Conservation (phyloP, 2,113 vertebrate species). For the Fulmarus glacialis region DNA sequence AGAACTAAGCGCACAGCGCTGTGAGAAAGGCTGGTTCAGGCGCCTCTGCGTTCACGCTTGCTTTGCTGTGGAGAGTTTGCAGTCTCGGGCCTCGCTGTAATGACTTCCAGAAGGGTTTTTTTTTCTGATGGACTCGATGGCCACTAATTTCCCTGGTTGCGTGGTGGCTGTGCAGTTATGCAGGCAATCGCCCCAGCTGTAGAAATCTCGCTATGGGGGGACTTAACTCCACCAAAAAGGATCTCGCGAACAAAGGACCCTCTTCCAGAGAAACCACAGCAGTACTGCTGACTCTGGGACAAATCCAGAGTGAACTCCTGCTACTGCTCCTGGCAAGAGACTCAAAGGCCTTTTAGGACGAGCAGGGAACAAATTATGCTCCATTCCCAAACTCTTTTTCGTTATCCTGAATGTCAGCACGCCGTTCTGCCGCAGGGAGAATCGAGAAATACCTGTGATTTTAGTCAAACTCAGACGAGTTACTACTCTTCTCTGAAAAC, state of each 20-base stretch:
- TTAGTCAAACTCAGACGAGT: neutral
- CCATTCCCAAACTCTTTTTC: neutral
- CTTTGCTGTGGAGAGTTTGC: neutral
- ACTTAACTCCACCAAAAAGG: neutral
- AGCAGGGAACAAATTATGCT: neutral
- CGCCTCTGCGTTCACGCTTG: neutral
- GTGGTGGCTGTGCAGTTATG: neutral
- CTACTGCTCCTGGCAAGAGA: neutral
- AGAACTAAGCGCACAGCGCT: neutral
- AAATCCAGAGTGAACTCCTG: neutral
- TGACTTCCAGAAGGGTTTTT: neutral
- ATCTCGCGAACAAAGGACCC: neutral
- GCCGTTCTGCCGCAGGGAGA: neutral
- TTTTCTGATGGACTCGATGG: neutral
- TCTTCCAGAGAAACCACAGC: neutral
- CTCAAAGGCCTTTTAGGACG: neutral
- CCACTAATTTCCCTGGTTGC: neutral
- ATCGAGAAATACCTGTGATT: neutral
- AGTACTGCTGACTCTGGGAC: neutral
- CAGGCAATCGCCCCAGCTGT: neutral
- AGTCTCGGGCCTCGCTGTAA: neutral
- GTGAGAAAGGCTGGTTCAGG: neutral
- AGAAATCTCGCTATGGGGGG: neutral
- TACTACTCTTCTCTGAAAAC: neutral
- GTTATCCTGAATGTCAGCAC: neutral